Conservation (phyloP, 2,888 invertebrate species). For the Gortyna flavago region DNA sequence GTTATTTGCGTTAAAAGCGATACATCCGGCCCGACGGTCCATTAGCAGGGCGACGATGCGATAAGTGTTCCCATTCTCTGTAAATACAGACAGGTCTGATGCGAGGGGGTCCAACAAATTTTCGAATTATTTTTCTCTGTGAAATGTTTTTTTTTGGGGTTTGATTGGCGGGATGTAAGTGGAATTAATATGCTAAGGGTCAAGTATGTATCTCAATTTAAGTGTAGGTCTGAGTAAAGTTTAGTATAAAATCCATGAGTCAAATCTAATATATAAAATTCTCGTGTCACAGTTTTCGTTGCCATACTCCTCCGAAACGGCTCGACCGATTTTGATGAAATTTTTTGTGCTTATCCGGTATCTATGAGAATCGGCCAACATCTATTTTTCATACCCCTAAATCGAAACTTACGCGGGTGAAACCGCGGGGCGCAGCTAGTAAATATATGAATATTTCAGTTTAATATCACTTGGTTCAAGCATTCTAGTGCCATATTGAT, state of each 20-base stretch:
- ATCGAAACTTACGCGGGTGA: no score
- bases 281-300: no score
- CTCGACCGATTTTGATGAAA: no score
- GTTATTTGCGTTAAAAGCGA: conserved; percentile 77
- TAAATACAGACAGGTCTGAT: conserved; percentile 56
- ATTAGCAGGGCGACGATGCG: conserved; percentile 72
- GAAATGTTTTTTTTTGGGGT: conserved; percentile 2
- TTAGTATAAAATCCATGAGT: no score
- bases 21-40: conserved; percentile 75
- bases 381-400: no score
- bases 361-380: no score
- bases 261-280: no score
- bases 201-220: not conserved
- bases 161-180: conserved; percentile 2
- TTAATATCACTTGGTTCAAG: not conserved
- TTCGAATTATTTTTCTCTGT: conserved; percentile 28
- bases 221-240: not conserved
- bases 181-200: not conserved
- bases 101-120: conserved; percentile 18
- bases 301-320: no score
- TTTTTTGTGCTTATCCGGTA: no score
- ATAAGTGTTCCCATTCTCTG: conserved; percentile 72
- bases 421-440: no score
- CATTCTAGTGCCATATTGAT: not conserved
- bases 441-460: not conserved